phyloP scores from a whole-genome alignment of 2,113 vertebrate species.

The Oxygymnocypris stewartii region DNA sequence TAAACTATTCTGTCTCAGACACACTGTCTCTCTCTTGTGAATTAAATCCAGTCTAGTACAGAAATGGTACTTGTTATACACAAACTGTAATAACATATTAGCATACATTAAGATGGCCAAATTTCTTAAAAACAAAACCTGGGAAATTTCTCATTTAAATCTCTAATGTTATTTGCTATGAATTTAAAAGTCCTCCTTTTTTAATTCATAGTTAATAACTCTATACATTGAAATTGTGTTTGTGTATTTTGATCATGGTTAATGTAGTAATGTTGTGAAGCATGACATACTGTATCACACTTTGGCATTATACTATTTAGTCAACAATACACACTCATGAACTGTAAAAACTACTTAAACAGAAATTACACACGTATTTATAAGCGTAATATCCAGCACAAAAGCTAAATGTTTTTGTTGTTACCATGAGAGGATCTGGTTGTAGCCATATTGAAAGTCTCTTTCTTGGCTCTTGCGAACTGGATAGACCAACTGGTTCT shows the following conservation, averaged over 20 bases:
- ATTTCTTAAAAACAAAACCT: neutral
- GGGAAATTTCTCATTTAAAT: neutral
- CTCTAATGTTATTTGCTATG: neutral
- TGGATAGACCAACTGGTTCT: conserved; percentile 94
- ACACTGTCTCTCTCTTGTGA: conserved; percentile 17
- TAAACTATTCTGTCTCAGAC: conserved; percentile 31
- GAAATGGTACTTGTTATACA: conserved; percentile 5
- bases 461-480: conserved; percentile 88
- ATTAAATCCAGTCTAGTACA: neutral
- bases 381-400: neutral
- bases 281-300: too few relatives aligned
- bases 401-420: neutral
- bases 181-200: too few relatives aligned
- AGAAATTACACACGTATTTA: neutral
- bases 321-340: neutral
- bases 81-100: neutral
- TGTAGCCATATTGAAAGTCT: conserved; percentile 98
- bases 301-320: neutral
- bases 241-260: neutral
- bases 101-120: neutral
- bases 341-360: neutral
- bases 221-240: neutral
- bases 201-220: too few relatives aligned
- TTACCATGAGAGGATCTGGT: conserved; percentile 84
- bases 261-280: neutral